phyloP scores from a whole-genome alignment of 2,113 vertebrate species.

The Parotia lawesii region DNA sequence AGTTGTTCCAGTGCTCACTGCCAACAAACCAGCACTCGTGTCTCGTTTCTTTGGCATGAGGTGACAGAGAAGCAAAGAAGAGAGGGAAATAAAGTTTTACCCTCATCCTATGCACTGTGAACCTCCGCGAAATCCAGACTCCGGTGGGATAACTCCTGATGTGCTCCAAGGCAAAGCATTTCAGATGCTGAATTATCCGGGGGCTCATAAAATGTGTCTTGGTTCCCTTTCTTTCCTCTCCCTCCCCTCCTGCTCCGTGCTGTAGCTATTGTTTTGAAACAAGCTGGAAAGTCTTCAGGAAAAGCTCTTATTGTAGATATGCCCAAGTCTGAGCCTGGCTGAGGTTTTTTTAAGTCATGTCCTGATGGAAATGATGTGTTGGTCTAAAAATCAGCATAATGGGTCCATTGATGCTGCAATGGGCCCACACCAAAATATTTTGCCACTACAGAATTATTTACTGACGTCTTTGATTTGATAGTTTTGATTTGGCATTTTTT shows the following conservation, averaged over 20 bases:
- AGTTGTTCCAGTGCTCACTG: neutral
- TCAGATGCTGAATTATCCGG: neutral
- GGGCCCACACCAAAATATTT: neutral
- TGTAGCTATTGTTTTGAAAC: neutral
- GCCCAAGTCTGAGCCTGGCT: neutral
- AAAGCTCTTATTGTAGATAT: neutral
- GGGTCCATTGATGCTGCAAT: neutral
- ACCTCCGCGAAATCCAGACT: neutral
- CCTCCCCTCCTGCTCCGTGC: rapidly evolving
- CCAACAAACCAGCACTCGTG: neutral
- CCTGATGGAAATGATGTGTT: neutral
- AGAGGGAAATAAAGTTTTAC: neutral
- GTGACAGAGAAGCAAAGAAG: neutral
- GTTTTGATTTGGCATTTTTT: neutral
- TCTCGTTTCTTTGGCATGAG: neutral
- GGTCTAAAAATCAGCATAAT: neutral
- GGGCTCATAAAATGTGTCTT: neutral
- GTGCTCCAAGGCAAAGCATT: neutral
- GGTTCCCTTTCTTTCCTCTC: neutral
- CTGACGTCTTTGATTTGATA: neutral
- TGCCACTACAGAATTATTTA: neutral
- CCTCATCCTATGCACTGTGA: neutral
- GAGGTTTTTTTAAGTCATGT: neutral
- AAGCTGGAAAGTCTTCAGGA: neutral
- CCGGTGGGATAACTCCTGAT: neutral